Evolutionary conservation across 2,888 invertebrate species (phyloP).

Genomic region (Sussaba pulchella): DNA sequence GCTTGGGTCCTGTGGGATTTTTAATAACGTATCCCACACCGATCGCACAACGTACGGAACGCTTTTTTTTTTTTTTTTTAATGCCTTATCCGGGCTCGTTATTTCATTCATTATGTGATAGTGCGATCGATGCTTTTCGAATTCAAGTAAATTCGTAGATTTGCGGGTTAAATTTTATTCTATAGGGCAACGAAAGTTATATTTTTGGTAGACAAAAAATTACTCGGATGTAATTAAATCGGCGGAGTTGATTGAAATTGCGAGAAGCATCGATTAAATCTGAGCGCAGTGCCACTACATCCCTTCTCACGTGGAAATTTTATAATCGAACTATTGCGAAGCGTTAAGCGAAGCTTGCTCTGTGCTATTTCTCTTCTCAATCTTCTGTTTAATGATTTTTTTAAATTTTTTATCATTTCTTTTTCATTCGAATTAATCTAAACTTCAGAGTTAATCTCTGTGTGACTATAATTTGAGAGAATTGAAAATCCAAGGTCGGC

Average conservation of each 20-base stretch:
- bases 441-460: constrained; percentile 44
- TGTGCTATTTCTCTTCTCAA: neutral
- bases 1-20: constrained; percentile 78
- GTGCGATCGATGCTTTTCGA: constrained; percentile 13
- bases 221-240: too few species aligned
- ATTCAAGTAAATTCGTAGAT: neutral
- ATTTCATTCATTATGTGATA: neutral
- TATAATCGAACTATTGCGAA: constrained; percentile 22
- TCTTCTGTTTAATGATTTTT: constrained; percentile 11
- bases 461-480: constrained; percentile 34
- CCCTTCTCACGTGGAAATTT: constrained; percentile 7
- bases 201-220: too few species aligned
- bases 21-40: constrained; percentile 53
- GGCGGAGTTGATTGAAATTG: too few species aligned
- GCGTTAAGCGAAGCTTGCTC: constrained; percentile 33
- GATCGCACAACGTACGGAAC: too few species aligned
- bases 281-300: constrained; percentile 16
- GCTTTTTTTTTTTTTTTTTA: neutral
- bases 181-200: too few species aligned
- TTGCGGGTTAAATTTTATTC: neutral
- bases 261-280: neutral
- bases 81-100: too few species aligned
- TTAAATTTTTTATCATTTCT: neutral
- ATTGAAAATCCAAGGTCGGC: constrained; percentile 45
- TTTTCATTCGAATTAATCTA: constrained; percentile 23